Conservation (phyloP, 2,888 invertebrate genomes). For the Idaea dimidiata region DNA sequence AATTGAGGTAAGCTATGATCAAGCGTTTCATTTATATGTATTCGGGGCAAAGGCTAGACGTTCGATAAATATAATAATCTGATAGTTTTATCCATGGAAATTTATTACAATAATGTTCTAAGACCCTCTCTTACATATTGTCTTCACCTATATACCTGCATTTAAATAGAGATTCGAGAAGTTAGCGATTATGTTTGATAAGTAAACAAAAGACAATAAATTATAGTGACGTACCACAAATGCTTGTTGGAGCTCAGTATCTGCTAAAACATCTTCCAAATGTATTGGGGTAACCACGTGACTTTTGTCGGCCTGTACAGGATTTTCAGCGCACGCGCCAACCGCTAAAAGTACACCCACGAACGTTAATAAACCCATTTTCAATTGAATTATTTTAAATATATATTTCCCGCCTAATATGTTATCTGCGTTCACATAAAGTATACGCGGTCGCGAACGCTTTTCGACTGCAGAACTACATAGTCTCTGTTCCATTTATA, state of each 20-base stretch:
- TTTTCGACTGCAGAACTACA: constrained; percentile 66
- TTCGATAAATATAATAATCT: no score
- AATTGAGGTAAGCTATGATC: no score
- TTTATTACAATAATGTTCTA: no score
- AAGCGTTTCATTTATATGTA: neutral
- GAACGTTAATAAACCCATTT: constrained; percentile 46
- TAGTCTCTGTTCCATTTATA: constrained; percentile 71
- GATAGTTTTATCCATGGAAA: no score
- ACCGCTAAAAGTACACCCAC: constrained; percentile 38
- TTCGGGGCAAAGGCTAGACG: neutral
- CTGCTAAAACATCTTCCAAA: constrained; percentile 39
- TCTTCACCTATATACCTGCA: no score
- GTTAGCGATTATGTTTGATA: neutral
- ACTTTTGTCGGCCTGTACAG: constrained; percentile 29
- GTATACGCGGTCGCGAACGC: constrained; percentile 63
- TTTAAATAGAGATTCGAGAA: neutral
- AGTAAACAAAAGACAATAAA: constrained; percentile 13
- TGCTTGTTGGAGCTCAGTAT: constrained; percentile 55
- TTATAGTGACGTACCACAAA: constrained; percentile 61
- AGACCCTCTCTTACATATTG: no score
- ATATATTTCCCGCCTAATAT: constrained; percentile 37
- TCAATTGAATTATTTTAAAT: constrained; percentile 12
- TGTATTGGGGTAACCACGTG: constrained; percentile 39
- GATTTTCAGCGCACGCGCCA: constrained; percentile 40
- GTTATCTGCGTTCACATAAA: constrained; percentile 39